Conservation (phyloP, 2,888 invertebrate species). For the Amiota communis region DNA sequence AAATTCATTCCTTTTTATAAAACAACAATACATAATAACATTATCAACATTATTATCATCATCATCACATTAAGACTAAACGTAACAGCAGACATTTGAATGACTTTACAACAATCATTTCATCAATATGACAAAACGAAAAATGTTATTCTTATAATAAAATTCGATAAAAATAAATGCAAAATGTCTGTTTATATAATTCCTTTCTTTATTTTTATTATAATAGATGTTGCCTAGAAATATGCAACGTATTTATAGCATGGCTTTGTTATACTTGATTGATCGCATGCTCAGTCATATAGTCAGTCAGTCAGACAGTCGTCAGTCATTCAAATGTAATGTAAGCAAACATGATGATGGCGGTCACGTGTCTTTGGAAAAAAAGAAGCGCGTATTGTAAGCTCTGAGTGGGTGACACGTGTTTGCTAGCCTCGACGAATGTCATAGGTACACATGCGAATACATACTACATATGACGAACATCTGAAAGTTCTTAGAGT, state of each 20-base stretch:
- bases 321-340: constrained; percentile 62
- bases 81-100: background rate
- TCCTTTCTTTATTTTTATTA: constrained; percentile 33
- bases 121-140: constrained; percentile 4
- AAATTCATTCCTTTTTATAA: too few species aligned
- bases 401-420: constrained; percentile 69
- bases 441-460: too few species aligned
- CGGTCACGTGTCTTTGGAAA: constrained; percentile 69
- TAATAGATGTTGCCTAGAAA: constrained; percentile 41
- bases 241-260: constrained; percentile 35
- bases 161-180: background rate
- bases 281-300: constrained; percentile 57
- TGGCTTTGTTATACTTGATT: constrained; percentile 62
- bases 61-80: background rate
- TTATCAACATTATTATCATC: too few species aligned
- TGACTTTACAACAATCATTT: background rate
- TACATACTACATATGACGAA: too few species aligned
- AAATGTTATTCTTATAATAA: background rate
- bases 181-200: constrained; percentile 7
- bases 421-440: constrained; percentile 46
- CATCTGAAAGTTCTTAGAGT: too few species aligned
- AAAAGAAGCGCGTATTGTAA: constrained; percentile 52
- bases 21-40: too few species aligned
- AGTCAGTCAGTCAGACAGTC: constrained; percentile 49
- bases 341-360: constrained; percentile 72